These are phyloP conservation scores for Platysternon megacephalum DNA, from an alignment of 2,113 vertebrate genomes.

Conservation along the genomic window DNA sequence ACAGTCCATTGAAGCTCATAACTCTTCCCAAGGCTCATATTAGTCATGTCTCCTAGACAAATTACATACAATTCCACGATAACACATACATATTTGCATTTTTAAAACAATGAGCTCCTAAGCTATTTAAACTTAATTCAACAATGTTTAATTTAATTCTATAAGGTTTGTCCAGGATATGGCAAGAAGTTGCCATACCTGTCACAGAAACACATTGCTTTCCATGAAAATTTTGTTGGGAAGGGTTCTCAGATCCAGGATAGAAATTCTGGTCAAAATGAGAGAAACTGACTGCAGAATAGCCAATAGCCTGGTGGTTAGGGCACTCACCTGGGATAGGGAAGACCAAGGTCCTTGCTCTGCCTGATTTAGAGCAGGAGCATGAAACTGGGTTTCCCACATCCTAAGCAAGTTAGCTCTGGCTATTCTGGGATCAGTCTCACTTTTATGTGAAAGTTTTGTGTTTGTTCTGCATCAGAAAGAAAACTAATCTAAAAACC, in stretches of 20 bases:
- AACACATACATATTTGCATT: neutral
- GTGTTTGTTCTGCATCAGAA: neutral
- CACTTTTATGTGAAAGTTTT: neutral
- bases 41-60: neutral
- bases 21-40: neutral
- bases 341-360: too few species aligned
- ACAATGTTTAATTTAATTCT: neutral
- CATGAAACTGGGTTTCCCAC: neutral
- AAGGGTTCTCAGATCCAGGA: neutral
- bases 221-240: neutral
- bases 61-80: neutral
- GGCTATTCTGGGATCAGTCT: neutral
- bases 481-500: neutral
- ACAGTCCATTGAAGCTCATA: neutral
- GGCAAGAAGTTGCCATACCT: neutral
- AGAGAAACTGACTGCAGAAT: too few species aligned
- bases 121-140: neutral
- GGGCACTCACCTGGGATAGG: too few species aligned
- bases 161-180: neutral
- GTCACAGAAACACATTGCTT: neutral
- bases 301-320: too few species aligned
- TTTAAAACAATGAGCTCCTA: neutral
- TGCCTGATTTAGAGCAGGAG: too few species aligned
- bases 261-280: neutral
- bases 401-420: neutral